Evolutionary conservation across 2,888 invertebrate genomes (phyloP).

Genomic region (Caprella mutica): DNA sequence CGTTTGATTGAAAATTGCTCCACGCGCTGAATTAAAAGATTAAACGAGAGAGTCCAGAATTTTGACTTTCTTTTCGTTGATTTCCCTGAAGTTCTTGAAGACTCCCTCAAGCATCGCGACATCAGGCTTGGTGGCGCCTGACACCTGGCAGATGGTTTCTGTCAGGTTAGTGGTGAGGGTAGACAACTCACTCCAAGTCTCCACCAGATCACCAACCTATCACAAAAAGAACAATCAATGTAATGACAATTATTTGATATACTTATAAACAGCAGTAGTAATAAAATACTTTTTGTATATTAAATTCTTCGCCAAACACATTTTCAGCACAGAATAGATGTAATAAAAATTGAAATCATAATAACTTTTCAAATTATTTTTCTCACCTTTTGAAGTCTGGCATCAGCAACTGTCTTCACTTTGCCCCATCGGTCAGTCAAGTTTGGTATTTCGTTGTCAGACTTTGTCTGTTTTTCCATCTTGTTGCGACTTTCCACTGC

Average conservation of each 20-base stretch:
- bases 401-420: slow-evolving; percentile 28
- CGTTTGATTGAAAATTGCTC: too few relatives aligned
- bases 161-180: slow-evolving; percentile 23
- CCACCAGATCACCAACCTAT: slow-evolving; percentile 25
- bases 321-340: neutral
- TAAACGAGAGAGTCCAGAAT: too few relatives aligned
- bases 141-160: slow-evolving; percentile 20
- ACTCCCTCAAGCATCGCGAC: slow-evolving; percentile 22
- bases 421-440: slow-evolving; percentile 22
- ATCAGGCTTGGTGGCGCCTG: slow-evolving; percentile 21
- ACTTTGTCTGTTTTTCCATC: slow-evolving; percentile 33
- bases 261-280: neutral
- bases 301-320: neutral
- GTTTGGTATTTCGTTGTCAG: slow-evolving; percentile 28
- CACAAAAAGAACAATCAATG: neutral
- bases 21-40: too few relatives aligned
- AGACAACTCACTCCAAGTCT: slow-evolving; percentile 25
- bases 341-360: neutral
- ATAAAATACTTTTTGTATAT: neutral
- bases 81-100: slow-evolving; percentile 24
- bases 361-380: neutral
- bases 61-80: slow-evolving; percentile 31
- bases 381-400: slow-evolving; percentile 25
- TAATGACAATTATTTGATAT: neutral
- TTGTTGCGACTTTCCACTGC: slow-evolving; percentile 24